Conservation (phyloP, 2,888 invertebrate genomes). For the Cheilosia variabilis region DNA sequence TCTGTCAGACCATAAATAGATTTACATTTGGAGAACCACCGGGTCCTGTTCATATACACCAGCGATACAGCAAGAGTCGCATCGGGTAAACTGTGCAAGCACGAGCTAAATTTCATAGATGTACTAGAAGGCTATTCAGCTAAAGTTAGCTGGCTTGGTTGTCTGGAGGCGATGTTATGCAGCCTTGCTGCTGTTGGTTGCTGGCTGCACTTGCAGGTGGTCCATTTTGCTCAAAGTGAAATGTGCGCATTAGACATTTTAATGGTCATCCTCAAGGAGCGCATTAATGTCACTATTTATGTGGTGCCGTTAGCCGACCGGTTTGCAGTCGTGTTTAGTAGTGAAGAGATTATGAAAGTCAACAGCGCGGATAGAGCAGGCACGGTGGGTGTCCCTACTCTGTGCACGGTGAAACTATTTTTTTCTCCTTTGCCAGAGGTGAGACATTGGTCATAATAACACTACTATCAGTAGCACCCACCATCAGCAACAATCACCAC, state of each 20-base stretch:
- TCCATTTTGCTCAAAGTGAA: slow-evolving; percentile 68
- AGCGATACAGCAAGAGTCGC: background rate
- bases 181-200: background rate
- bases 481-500: slow-evolving; percentile 1
- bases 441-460: slow-evolving; percentile 5
- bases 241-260: slow-evolving; percentile 58
- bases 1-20: slow-evolving; percentile 69
- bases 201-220: slow-evolving; percentile 64
- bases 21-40: slow-evolving; percentile 59
- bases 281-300: slow-evolving; percentile 65
- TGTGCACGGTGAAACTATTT: slow-evolving; percentile 1
- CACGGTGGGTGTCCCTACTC: slow-evolving; percentile 32
- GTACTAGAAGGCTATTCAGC: slow-evolving; percentile 42
- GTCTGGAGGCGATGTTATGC: slow-evolving; percentile 5
- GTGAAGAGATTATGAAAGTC: slow-evolving; percentile 6
- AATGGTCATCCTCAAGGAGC: slow-evolving; percentile 71
- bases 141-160: slow-evolving; percentile 3
- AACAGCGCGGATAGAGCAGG: slow-evolving; percentile 27
- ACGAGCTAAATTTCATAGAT: slow-evolving; percentile 55
- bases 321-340: slow-evolving; percentile 19
- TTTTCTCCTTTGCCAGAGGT: slow-evolving; percentile 5
- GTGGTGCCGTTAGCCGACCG: slow-evolving; percentile 41
- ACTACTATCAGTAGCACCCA: background rate
- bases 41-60: slow-evolving; percentile 14
- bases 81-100: slow-evolving; percentile 8